Evolutionary conservation across 2,113 vertebrate genomes (phyloP).

Genomic region (Cyanocitta stelleri): DNA sequence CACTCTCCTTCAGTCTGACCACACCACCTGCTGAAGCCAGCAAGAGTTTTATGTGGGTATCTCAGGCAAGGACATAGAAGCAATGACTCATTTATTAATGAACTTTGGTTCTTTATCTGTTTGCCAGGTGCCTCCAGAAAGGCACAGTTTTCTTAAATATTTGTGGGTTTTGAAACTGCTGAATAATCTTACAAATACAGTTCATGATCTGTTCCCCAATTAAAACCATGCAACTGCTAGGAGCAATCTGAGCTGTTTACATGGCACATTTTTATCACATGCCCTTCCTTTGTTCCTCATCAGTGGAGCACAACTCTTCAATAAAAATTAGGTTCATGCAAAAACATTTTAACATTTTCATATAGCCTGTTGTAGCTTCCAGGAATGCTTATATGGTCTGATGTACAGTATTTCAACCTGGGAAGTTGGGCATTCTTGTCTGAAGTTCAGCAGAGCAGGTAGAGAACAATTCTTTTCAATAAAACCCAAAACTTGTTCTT

Average conservation of each 20-base stretch:
- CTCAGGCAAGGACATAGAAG: neutral
- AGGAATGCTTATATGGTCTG: neutral
- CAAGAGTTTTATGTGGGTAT: neutral
- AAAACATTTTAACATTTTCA: neutral
- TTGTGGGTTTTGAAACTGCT: neutral
- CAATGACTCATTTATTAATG: neutral
- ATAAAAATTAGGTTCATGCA: neutral
- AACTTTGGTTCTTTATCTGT: neutral
- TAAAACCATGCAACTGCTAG: neutral
- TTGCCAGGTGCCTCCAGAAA: neutral
- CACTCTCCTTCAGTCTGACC: neutral
- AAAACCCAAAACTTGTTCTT: neutral
- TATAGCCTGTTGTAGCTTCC: neutral
- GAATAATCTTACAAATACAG: constrained; percentile 16
- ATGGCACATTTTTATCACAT: neutral
- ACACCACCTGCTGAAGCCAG: neutral
- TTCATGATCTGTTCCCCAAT: neutral
- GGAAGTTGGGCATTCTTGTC: neutral
- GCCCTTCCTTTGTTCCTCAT: neutral
- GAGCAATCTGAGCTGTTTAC: neutral
- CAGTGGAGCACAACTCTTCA: neutral
- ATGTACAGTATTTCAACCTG: neutral
- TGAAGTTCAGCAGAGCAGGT: neutral
- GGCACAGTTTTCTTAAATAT: constrained; percentile 5
- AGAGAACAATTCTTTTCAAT: neutral